Conservation (phyloP, 2,113 vertebrate genomes). For the Psettodes erumei region DNA sequence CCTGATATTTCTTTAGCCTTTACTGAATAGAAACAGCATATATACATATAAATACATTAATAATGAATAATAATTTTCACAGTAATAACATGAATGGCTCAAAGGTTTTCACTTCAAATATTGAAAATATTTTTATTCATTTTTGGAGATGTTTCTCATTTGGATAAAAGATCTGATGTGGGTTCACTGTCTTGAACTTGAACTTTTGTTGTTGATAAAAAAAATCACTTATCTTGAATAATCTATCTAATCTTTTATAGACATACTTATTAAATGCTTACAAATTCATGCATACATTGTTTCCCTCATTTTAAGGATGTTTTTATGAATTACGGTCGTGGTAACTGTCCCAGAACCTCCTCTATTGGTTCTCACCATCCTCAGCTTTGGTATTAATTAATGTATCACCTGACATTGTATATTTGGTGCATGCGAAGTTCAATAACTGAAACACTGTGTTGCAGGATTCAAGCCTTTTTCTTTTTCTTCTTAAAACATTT, state of each 20-base stretch:
- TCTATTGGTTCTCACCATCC: not conserved
- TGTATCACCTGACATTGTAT: conserved; percentile 19
- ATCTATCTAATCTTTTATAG: not conserved
- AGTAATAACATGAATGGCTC: no score
- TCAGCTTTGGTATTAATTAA: conserved; percentile 12
- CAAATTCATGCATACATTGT: not conserved
- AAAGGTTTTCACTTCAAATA: not conserved
- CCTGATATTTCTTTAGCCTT: not conserved
- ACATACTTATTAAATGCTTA: not conserved
- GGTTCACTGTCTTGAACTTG: not conserved
- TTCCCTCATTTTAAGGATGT: not conserved
- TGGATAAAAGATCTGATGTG: not conserved
- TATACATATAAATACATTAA: no score
- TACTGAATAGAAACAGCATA: not conserved
- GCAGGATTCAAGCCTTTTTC: conserved; percentile 5
- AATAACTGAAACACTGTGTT: not conserved
- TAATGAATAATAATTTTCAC: no score
- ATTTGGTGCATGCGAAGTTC: conserved; percentile 6
- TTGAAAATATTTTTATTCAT: no score
- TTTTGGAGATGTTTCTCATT: not conserved
- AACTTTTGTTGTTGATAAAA: not conserved
- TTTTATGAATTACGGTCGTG: not conserved
- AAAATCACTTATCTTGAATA: not conserved
- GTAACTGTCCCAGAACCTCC: not conserved
- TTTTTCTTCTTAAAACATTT: conserved; percentile 23